Evolutionary conservation across 2,888 invertebrate genomes (phyloP).

Genomic region (Trissolcus japonicus): DNA sequence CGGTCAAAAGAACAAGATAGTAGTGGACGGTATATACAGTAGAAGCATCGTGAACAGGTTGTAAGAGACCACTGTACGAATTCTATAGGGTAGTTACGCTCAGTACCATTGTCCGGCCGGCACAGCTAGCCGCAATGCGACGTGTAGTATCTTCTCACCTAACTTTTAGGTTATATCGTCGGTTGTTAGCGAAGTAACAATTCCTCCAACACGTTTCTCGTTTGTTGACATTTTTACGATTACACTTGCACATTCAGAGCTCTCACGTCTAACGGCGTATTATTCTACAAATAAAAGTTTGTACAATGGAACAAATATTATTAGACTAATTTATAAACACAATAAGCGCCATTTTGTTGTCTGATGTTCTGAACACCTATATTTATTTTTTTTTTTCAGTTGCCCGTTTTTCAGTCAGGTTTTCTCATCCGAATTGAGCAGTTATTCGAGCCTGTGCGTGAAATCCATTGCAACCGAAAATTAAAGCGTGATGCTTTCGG

Average conservation of each 20-base stretch:
- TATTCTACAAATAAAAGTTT: background rate
- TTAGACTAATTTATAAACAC: no score
- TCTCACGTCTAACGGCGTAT: background rate
- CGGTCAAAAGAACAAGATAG: slow-evolving; percentile 37
- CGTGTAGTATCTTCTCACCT: slow-evolving; percentile 61
- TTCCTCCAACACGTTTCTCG: slow-evolving; percentile 54
- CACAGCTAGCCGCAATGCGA: slow-evolving; percentile 65
- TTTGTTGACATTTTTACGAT: slow-evolving; percentile 18
- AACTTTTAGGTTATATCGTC: slow-evolving; percentile 68
- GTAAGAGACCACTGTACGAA: slow-evolving; percentile 66
- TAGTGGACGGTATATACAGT: slow-evolving; percentile 22
- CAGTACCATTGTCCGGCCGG: slow-evolving; percentile 62
- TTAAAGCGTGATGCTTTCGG: slow-evolving; percentile 44
- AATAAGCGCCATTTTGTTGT: no score
- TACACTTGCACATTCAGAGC: slow-evolving; percentile 6
- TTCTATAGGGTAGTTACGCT: slow-evolving; percentile 70
- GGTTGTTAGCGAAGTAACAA: slow-evolving; percentile 73
- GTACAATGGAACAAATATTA: no score
- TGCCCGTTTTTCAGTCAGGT: background rate
- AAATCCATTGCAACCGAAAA: slow-evolving; percentile 37
- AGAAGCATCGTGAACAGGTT: slow-evolving; percentile 41
- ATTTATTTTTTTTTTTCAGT: no score
- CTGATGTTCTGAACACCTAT: no score
- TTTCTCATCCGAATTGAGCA: slow-evolving; percentile 7
- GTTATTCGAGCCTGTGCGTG: slow-evolving; percentile 18